Percentiles rank a stretch among this genome's conserved stretches.
Evolutionary conservation across 2,797 vertebrate genomes (phyloP).

Genomic region (Ficedula albicollis): DNA sequence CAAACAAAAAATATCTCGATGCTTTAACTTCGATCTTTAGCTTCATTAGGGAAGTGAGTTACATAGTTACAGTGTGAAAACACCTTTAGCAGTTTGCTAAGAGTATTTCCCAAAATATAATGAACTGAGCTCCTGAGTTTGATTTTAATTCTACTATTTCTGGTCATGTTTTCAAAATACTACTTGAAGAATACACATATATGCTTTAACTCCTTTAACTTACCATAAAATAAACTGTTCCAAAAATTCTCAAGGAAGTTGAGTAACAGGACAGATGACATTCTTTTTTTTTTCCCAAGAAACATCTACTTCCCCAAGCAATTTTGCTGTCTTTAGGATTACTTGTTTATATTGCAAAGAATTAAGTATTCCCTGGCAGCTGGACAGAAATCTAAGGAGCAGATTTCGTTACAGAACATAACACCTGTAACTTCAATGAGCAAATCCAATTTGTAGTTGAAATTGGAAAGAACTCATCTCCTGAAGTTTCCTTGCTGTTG

Average conservation of each 20-base stretch:
- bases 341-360: neutral
- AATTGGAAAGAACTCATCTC: constrained; percentile 16
- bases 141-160: neutral
- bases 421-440: neutral
- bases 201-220: neutral
- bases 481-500: neutral
- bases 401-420: neutral
- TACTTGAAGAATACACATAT: neutral
- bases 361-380: neutral
- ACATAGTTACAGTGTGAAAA: neutral
- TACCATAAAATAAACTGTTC: neutral
- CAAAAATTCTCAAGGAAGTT: neutral
- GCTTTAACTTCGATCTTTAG: neutral
- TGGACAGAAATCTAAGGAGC: neutral
- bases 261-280: neutral
- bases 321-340: neutral
- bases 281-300: neutral
- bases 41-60: neutral
- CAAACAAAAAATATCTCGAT: neutral
- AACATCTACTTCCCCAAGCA: neutral
- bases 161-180: neutral
- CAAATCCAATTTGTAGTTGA: constrained; percentile 22
- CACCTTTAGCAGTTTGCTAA: neutral
- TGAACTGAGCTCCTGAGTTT: neutral
- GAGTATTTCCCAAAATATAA: neutral